A percentile compares a stretch with the other conserved stretches of the same genome.
Conservation (phyloP, 2,113 vertebrate genomes). For the Entomyzon cyanotis region DNA sequence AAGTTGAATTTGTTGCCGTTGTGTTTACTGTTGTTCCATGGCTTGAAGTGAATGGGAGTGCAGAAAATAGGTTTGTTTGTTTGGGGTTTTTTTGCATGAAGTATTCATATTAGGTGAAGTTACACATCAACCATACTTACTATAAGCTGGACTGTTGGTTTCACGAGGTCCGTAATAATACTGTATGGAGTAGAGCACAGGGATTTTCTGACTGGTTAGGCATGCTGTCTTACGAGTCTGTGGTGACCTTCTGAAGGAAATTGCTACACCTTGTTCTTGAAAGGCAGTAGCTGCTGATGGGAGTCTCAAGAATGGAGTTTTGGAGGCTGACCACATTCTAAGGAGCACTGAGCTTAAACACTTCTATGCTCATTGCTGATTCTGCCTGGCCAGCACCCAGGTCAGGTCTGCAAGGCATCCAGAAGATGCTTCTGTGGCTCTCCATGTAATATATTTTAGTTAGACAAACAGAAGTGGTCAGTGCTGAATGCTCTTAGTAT, state of each 20-base stretch:
- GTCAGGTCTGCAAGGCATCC: accelerated
- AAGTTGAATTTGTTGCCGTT: background rate
- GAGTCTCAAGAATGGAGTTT: background rate
- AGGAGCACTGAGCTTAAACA: background rate
- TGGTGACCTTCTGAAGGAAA: background rate
- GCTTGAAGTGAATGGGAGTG: background rate
- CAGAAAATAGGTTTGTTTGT: background rate
- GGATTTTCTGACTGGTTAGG: background rate
- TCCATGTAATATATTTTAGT: background rate
- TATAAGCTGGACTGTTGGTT: background rate
- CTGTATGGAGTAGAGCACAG: background rate
- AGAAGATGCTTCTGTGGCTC: background rate
- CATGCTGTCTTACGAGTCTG: background rate
- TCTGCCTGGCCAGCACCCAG: background rate
- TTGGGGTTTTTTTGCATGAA: background rate
- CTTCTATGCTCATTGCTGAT: background rate
- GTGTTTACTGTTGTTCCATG: background rate
- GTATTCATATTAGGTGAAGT: background rate
- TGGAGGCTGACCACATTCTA: background rate
- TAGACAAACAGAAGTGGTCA: background rate
- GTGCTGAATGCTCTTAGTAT: background rate
- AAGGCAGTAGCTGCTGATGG: background rate
- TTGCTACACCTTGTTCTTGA: background rate
- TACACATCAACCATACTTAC: background rate
- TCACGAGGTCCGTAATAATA: background rate